Base-by-base conservation (phyloP, 1,140 invertebrate genomes). In the Microplitis mediator region DNA sequence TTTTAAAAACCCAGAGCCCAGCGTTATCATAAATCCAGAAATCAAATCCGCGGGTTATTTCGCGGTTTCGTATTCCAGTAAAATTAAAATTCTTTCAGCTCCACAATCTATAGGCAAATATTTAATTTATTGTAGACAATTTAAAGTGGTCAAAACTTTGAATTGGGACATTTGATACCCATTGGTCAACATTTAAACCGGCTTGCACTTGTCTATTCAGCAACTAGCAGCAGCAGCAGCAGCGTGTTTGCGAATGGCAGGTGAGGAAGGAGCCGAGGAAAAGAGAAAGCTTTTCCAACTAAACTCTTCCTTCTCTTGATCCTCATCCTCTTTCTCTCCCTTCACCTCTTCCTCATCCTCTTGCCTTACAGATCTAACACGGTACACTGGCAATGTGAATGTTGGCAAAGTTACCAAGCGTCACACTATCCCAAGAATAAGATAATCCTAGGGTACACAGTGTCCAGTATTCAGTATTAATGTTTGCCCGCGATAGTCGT, bases 401-500 rank as follows among this genome's bases (percentile, higher is more conserved):
- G 51, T 60, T 51, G 51, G 63, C 36, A 61, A 39, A 73, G 72
- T 71, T 70, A 71, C 69, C 51, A 70, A 50, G 60, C 56, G 64
- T 56, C 69, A 77, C 77, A 76, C 75, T 78, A 78, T 77, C 76
- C 39, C 83, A 84, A 85, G 84, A 84, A 84, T 85, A 85, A 84
- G 80, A 80, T 86, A 86, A 86, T 85, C 84, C 84, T 78, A 78
- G 70, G 74, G 78, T 78, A 81, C 77, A 82, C 80, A 79, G 71
- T 63, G 73, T 45, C 69, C 69, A 74, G 73, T 58, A 75, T 68
- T 58, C 62, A 78, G 77, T 86, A 86, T 85, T 86, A 86, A 86
- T 86, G 85, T 85, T 85, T 86, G 80, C 82, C 69, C 75, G 72
- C 84, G 79, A 82, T 85, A 85, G 84, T 84, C 84, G 83, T 84